Evolutionary conservation across 2,113 vertebrate genomes (phyloP), one percentile per base, ranked within the genome.

Genomic region (Pogona vitticeps): DNA sequence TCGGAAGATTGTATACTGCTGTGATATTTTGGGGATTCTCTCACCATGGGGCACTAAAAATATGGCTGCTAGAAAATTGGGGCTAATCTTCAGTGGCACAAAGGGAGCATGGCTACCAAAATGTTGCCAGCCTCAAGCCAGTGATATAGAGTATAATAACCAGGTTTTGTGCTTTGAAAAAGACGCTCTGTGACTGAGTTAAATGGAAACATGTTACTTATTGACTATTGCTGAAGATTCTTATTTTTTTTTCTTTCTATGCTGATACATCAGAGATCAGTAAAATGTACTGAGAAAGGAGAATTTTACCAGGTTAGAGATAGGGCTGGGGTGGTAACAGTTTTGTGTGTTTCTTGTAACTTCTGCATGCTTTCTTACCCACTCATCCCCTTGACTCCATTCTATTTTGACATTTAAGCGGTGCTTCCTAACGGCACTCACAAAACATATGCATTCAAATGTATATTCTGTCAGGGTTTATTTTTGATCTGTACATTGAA

Each of bases 1-100:
- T 85, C 89, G 68, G 90, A 88, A 90, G 93, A 89, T 91, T 86
- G 86, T 86, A 85, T 88, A 90, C 68, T 46, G 12, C 72, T 42
- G 87, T 91, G 92, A 91, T 84, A 86, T 90, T 87, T 86, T 91
- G 82, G 91, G 91, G 91, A 90, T 90, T 95, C 5, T 14, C 93
- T 93, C 84, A 85, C 65, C 86, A 89, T 67, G 42, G 86, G 88
- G 87, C 88, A 89, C 90, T 91, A 92, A 87, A 93, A 76, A 88
- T 86, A 67, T 91, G 56, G 90, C 90, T 93, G 92, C 88, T 70
- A 90, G 90, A 3, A 40, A 87, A 90, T 90, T 90, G 80, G 91
- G 91, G 90, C 92, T 91, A 90, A 83, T 86, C 80, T 17, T 92
- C 83, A 77, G 89, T 91, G 82, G 86, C 88, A 87, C 89, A 2